Base-by-base conservation (phyloP, 2,888 invertebrate genomes). In the Apotomis betuletana region DNA sequence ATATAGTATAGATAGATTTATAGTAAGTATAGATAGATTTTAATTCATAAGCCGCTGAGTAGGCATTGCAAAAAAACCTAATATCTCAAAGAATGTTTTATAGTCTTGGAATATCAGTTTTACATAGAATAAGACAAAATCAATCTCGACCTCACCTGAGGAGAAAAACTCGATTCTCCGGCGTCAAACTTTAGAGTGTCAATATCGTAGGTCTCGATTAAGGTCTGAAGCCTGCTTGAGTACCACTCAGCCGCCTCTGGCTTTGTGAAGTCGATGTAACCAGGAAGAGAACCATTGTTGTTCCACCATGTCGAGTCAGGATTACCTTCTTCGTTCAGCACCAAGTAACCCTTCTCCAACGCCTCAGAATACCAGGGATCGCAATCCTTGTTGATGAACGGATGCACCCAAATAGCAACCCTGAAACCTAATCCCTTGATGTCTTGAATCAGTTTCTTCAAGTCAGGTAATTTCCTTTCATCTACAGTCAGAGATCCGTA, bases 391-490 rank as follows among this genome's bases (percentile, higher is more conserved):
- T 97, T 97, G 27, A 97, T 96, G 84, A 98, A 98, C 0, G 98
- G 98, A 94, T 97, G 97, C 62, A 96, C 95, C 97, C 98, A 98
- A 5, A 97, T 91, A 0, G 97, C 95, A 0, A 97, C 96, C 41
- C 96, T 94, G 84, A 96, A 97, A 0, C 96, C 96, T 73, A 95
- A 86, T 0, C 86, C 80, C 78, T 96, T 95, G 36, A 98, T 90
- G 59, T 94, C 89, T 46, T 92, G 86, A 0, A 96, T 93, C 12
- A 97, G 90, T 63, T 92, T 85, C 67, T 91, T 94, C 12, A 97
- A 94, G 76, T 96, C 89, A 0, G 96, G 95, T 79, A 98, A 96
- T 83, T 96, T 97, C 6, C 85, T 88, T 36, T 90, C 88, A 77
- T 97, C 94, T 74, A 98, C 97, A 4, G 94, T 94, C 67, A 97